phyloP scores from a whole-genome alignment of 2,797 vertebrate species.

The Eutrigla gurnardus region DNA sequence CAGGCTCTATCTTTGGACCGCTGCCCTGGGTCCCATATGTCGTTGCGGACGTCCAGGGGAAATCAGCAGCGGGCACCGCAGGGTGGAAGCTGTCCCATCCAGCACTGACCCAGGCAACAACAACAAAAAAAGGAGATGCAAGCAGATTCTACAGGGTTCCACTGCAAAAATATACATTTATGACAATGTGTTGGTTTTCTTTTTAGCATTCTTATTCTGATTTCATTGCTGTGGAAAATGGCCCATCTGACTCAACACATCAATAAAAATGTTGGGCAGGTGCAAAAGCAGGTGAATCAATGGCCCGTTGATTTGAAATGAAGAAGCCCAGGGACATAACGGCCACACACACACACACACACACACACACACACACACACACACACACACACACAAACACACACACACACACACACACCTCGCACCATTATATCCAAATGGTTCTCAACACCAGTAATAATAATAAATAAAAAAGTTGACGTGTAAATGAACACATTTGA shows the following conservation, averaged over 20 bases:
- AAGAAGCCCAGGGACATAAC: slow-evolving; percentile 12
- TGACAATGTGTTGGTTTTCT: neutral
- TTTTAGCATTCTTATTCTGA: neutral
- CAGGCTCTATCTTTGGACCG: slow-evolving; percentile 70
- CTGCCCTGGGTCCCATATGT: slow-evolving; percentile 82
- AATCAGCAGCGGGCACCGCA: slow-evolving; percentile 67
- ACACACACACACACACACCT: slow-evolving; percentile 10
- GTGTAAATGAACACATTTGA: slow-evolving; percentile 9
- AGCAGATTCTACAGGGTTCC: slow-evolving; percentile 6
- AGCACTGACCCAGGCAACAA: slow-evolving; percentile 39
- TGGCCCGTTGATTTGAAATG: slow-evolving; percentile 39
- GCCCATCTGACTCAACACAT: slow-evolving; percentile 6
- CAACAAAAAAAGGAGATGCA: slow-evolving; percentile 9
- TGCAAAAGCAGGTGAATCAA: slow-evolving; percentile 61
- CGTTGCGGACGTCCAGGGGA: slow-evolving; percentile 72
- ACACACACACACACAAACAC: too few species aligned
- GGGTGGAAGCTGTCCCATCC: slow-evolving; percentile 59
- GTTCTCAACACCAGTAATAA: neutral
- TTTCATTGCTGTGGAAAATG: slow-evolving; percentile 14
- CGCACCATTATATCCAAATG: slow-evolving; percentile 6
- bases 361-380: slow-evolving; percentile 21
- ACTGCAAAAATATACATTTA: neutral
- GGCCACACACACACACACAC: slow-evolving; percentile 6
- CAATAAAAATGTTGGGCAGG: slow-evolving; percentile 32
- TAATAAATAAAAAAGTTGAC: neutral